Evolutionary conservation across 2,888 invertebrate species (phyloP), one percentile per base, ranked within the genome.

Genomic region (Gastrophysa polygoni): DNA sequence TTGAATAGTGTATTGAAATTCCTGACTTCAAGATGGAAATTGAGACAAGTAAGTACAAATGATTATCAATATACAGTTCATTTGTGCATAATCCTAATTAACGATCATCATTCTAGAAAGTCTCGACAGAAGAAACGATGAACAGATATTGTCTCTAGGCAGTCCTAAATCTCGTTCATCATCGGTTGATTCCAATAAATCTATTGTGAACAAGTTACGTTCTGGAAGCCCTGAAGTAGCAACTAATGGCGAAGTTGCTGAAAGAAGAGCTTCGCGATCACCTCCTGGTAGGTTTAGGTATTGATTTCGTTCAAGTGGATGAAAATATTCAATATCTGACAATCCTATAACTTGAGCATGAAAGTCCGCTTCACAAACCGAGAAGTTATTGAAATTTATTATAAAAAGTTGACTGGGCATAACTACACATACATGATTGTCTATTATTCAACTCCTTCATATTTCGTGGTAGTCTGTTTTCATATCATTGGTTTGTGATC

Each of bases 111-210:
- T 68, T 67, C 18, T 44, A 68, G 72, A 68, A 63, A 68, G 62
- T 55, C 44, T 61, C 20, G 66, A 65, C 47, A 14, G 50, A 46
- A 61, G 61, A 17, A 43, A 44, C 7, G 48, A 52, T 18, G 60
- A 57, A 16, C 61, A 18, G 28, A 54, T 32, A 67, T 66, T 29
- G 49, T 62, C 68, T 11, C 68, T 70, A 29, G 54, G 56, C 24
- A 69, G 66, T 29, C 8, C 48, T n/a, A 63, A 68, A 62, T 76
- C 74, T 5, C 68, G 74, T 44, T 77, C 77, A 29, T 66, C 68
- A 58, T 75, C 77, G 32, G 66, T 68, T 18, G 73, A 73, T 61
- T 73, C 73, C 17, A 70, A 72, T 60, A 68, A 66, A 28, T 73
- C 71, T 21, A 67, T 28, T 44, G 61, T 48, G 18, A 68, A 63